Evolutionary conservation across 2,888 invertebrate genomes (phyloP).

Genomic region (Mesoligia furuncula): DNA sequence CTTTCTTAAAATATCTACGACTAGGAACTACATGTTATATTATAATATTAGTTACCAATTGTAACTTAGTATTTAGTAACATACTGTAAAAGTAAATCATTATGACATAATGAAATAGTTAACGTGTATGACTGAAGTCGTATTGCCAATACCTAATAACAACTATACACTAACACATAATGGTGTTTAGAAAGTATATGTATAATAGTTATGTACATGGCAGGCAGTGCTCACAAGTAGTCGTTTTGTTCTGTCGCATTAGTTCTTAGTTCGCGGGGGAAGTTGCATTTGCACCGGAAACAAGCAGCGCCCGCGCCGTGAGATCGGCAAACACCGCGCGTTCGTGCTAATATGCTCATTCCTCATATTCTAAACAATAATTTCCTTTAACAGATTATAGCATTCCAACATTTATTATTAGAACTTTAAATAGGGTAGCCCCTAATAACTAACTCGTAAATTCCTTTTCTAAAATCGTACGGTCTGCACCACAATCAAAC

Average conservation of each 20-base stretch:
- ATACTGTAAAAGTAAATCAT: constrained; percentile 19
- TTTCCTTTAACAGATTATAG: constrained; percentile 68
- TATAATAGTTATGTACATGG: background rate
- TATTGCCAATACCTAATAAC: constrained; percentile 7
- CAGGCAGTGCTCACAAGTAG: constrained; percentile 33
- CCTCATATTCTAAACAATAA: constrained; percentile 75
- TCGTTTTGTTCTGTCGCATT: constrained; percentile 69
- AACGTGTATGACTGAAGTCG: constrained; percentile 2
- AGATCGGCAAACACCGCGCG: constrained; percentile 83
- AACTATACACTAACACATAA: background rate
- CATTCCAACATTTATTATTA: constrained; percentile 55
- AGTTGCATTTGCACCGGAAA: constrained; percentile 79
- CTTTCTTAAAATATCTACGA: constrained; percentile 1
- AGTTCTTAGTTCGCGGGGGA: constrained; percentile 64
- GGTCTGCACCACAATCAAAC: constrained; percentile 28
- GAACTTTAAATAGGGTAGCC: constrained; percentile 37
- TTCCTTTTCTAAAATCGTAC: constrained; percentile 27
- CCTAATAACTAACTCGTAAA: constrained; percentile 29
- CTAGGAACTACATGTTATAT: background rate
- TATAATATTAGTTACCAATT: constrained; percentile 12
- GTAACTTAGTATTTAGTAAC: constrained; percentile 10
- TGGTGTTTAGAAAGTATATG: constrained; percentile 27
- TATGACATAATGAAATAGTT: constrained; percentile 2
- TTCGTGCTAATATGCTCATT: constrained; percentile 77
- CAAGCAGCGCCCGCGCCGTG: constrained; percentile 75